phyloP scores from a whole-genome alignment of 2,113 vertebrate genomes.

The Casuarius casuarius region DNA sequence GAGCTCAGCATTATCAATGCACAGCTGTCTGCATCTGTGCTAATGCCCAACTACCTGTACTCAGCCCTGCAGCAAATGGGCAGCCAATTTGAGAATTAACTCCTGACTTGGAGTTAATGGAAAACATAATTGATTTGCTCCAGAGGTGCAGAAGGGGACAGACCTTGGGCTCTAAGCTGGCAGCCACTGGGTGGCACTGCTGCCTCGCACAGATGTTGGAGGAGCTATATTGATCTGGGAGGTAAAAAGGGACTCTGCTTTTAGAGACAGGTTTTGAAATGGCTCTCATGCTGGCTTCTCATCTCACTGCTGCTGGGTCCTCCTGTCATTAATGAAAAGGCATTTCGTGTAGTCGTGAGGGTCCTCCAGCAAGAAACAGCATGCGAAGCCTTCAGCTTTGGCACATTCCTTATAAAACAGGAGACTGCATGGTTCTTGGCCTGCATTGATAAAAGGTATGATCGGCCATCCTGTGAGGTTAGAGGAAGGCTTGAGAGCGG shows the following conservation, averaged over 20 bases:
- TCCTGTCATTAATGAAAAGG: rapidly evolving
- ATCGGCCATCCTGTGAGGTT: rapidly evolving
- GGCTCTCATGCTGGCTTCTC: rapidly evolving
- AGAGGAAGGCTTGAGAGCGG: neutral
- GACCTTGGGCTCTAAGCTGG: neutral
- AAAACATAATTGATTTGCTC: rapidly evolving
- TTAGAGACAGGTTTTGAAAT: rapidly evolving
- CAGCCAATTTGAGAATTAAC: neutral
- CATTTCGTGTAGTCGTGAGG: rapidly evolving
- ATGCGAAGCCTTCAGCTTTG: rapidly evolving
- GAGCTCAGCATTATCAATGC: rapidly evolving
- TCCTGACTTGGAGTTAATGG: rapidly evolving
- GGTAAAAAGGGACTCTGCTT: rapidly evolving
- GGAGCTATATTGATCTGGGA: rapidly evolving
- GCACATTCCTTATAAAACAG: rapidly evolving
- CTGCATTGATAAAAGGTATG: rapidly evolving
- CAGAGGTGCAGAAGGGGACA: neutral
- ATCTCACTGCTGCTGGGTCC: rapidly evolving
- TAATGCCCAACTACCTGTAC: rapidly evolving
- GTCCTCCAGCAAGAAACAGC: neutral
- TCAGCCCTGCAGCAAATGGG: rapidly evolving
- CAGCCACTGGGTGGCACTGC: conserved; percentile 13
- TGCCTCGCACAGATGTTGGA: rapidly evolving
- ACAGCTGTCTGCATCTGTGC: neutral
- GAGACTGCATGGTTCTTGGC: rapidly evolving